phyloP scores from a whole-genome alignment of 2,113 vertebrate species.

The Heptranchias perlo region DNA sequence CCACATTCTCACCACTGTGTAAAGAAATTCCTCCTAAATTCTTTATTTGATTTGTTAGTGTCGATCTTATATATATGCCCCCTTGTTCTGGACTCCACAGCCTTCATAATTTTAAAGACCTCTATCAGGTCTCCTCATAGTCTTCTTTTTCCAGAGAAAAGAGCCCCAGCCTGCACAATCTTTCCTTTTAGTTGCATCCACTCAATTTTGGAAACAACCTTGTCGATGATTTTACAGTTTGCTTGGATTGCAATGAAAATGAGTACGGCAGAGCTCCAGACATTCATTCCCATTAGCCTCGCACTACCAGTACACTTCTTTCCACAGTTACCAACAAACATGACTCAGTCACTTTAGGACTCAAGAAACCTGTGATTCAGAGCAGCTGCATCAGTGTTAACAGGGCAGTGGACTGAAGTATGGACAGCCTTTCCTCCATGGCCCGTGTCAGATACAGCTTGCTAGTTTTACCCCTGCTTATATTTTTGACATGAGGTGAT shows the following conservation, averaged over 20 bases:
- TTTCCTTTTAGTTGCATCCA: background rate
- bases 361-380: background rate
- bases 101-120: background rate
- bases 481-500: too few relatives aligned
- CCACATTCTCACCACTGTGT: too few relatives aligned
- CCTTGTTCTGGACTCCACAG: background rate
- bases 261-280: background rate
- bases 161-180: background rate
- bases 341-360: background rate
- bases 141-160: background rate
- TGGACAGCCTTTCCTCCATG: background rate
- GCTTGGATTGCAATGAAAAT: background rate
- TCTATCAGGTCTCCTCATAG: background rate
- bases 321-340: background rate
- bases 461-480: background rate
- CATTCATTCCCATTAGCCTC: background rate
- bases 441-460: background rate
- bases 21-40: too few relatives aligned
- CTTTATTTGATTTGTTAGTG: too few relatives aligned
- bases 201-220: background rate
- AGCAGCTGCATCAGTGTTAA: background rate
- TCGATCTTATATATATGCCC: too few relatives aligned
- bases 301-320: background rate
- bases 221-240: background rate
- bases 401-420: background rate